phyloP scores from a whole-genome alignment of 53 echinoderm and acorn worm species.

The Luidia sarsii region DNA sequence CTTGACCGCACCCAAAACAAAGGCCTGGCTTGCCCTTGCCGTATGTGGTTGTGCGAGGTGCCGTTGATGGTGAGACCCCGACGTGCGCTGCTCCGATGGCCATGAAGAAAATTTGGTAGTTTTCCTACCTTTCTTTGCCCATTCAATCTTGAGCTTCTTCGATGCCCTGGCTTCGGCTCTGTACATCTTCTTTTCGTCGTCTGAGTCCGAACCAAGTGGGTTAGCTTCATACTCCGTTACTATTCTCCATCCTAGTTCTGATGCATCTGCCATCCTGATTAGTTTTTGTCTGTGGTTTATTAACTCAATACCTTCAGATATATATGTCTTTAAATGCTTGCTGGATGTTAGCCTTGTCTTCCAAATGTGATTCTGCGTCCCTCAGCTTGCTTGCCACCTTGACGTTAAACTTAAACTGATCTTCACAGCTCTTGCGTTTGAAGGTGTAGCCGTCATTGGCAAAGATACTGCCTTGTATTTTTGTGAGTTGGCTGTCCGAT shows the following conservation, averaged over 20 bases:
- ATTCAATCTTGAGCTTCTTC: background rate
- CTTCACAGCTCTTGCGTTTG: background rate
- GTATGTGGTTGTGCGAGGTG: background rate
- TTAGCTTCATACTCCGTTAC: slow-evolving; percentile 8
- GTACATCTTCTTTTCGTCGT: background rate
- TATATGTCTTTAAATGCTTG: background rate
- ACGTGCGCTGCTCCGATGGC: no score
- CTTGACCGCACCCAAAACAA: background rate
- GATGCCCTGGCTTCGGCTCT: background rate
- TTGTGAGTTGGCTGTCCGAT: background rate
- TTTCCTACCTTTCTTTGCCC: background rate
- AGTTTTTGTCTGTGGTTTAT: slow-evolving; percentile 5
- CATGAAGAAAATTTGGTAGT: background rate
- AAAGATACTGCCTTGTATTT: background rate
- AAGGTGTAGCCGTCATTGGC: background rate
- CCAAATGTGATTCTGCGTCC: background rate
- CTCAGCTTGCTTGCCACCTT: background rate
- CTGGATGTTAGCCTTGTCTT: background rate
- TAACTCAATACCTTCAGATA: background rate
- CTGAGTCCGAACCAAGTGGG: slow-evolving; percentile 2
- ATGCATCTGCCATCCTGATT: background rate
- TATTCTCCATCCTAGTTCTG: background rate
- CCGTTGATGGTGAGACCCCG: no score
- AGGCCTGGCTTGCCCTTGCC: background rate
- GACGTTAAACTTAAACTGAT: background rate